Evolutionary conservation across 2,888 invertebrate species (phyloP).

Genomic region (Scaptomyza parva): DNA sequence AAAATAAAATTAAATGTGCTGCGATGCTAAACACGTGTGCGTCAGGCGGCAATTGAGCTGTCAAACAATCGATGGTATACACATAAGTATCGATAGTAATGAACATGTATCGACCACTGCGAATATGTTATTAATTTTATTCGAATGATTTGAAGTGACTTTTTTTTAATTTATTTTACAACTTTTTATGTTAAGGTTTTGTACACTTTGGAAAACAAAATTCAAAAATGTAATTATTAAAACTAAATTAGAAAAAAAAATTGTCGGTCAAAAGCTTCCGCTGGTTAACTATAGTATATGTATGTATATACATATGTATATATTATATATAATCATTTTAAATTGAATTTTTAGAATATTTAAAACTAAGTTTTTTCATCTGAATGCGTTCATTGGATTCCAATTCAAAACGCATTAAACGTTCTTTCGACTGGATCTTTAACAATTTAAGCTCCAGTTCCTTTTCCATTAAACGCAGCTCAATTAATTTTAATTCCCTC

Average conservation of each 20-base stretch:
- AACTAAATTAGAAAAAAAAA: not conserved
- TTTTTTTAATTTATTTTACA: too few species aligned
- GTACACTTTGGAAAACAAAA: not conserved
- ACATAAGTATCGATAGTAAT: slow-evolving; percentile 13
- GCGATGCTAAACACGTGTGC: slow-evolving; percentile 65
- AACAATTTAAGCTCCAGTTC: slow-evolving; percentile 8
- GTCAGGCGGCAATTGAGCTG: slow-evolving; percentile 38
- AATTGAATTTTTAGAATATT: slow-evolving; percentile 4
- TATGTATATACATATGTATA: too few species aligned
- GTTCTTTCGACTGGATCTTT: slow-evolving; percentile 17
- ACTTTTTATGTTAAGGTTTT: not conserved
- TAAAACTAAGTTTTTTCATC: slow-evolving; percentile 11
- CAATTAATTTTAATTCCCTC: slow-evolving; percentile 2
- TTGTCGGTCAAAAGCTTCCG: not conserved
- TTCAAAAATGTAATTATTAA: not conserved
- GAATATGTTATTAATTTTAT: not conserved
- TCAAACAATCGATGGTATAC: slow-evolving; percentile 24
- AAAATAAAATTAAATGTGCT: slow-evolving; percentile 56
- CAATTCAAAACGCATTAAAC: slow-evolving; percentile 8
- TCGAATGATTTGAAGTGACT: too few species aligned
- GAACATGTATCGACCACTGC: not conserved
- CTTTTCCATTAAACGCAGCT: slow-evolving; percentile 19
- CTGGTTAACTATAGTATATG: not conserved
- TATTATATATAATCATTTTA: too few species aligned
- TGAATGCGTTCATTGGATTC: slow-evolving; percentile 19